Conservation (phyloP, 1,140 invertebrate species). For the Drosophila repletoides region DNA sequence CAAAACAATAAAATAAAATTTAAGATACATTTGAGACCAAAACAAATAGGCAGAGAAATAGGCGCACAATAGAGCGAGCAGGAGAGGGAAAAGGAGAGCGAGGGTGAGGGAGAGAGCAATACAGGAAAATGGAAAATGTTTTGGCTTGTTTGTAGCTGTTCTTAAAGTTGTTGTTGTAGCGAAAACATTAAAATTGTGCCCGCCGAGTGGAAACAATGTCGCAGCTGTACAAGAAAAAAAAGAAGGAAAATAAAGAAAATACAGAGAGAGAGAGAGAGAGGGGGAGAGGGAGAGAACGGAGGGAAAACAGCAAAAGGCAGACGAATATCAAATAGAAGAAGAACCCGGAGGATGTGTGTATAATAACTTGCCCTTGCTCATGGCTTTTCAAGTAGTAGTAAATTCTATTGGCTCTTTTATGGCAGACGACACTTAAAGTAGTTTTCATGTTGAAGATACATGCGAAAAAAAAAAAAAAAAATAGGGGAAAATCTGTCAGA, state of each 20-base stretch:
- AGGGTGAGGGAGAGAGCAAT: not conserved
- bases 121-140: conserved; percentile 47
- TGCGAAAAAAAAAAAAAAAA: conserved; percentile 50
- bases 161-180: not conserved
- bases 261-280: not conserved
- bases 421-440: conserved; percentile 54
- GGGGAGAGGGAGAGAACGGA: not conserved
- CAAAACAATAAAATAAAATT: conserved; percentile 76
- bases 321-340: conserved; percentile 17
- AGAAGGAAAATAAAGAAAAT: not conserved
- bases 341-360: conserved; percentile 4
- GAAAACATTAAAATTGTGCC: conserved; percentile 33
- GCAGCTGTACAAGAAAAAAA: conserved; percentile 46
- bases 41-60: conserved; percentile 73
- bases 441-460: conserved; percentile 43
- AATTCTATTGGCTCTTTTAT: conserved; percentile 23
- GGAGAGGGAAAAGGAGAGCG: conserved; percentile 4
- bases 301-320: not conserved
- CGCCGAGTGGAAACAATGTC: conserved; percentile 53
- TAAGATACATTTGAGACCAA: conserved; percentile 75
- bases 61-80: conserved; percentile 24
- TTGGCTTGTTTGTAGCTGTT: conserved; percentile 29
- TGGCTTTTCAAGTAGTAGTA: conserved; percentile 1
- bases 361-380: not conserved
- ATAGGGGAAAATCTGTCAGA: conserved; percentile 22